phyloP scores from a whole-genome alignment of 2,113 vertebrate genomes.

The Henicopernis longicauda region DNA sequence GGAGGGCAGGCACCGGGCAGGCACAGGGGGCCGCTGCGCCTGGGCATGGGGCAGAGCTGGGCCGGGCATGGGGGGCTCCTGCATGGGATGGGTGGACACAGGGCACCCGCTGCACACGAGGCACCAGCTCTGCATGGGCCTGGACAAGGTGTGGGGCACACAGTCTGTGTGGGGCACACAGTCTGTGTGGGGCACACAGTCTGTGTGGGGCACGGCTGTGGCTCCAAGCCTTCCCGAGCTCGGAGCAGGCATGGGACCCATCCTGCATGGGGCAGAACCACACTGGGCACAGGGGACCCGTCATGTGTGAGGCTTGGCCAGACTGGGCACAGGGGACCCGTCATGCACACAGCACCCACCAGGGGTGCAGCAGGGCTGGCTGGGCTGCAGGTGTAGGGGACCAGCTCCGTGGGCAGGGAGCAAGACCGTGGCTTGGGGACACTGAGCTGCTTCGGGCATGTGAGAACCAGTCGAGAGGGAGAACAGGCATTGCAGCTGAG shows the following conservation, averaged over 20 bases:
- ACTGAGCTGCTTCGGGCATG: fast-evolving
- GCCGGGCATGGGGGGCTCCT: neutral
- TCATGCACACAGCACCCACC: fast-evolving
- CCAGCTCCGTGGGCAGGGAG: neutral
- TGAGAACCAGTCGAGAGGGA: neutral
- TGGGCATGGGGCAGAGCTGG: neutral
- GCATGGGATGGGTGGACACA: fast-evolving
- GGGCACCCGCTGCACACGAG: fast-evolving
- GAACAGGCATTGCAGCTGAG: neutral
- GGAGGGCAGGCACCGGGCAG: neutral
- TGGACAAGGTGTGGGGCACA: neutral
- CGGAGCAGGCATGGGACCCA: neutral
- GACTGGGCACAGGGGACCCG: neutral
- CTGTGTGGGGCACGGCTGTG: neutral
- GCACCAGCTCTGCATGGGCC: fast-evolving
- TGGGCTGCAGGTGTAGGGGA: neutral
- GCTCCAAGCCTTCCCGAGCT: too few species aligned
- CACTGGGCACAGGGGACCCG: neutral
- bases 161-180: fast-evolving
- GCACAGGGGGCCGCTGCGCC: neutral
- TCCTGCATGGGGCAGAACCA: fast-evolving
- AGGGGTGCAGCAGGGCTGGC: neutral
- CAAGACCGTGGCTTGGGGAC: fast-evolving
- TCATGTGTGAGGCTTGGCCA: too few species aligned
- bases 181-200: neutral